phyloP scores from a whole-genome alignment of 1,140 invertebrate species.

The Drosophila pruinosa region DNA sequence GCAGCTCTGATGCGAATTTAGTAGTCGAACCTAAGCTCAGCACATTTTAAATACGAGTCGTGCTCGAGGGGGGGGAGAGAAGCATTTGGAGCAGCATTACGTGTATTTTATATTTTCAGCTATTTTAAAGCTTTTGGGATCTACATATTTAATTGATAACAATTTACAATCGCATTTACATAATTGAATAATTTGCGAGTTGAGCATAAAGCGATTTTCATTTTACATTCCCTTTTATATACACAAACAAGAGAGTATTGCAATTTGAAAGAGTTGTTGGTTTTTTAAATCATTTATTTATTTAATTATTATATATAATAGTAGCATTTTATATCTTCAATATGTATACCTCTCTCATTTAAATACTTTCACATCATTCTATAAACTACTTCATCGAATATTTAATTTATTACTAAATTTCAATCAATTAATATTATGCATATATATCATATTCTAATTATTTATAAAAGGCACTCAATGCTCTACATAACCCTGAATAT shows the following conservation, averaged over 20 bases:
- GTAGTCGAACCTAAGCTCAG: conserved; percentile 3
- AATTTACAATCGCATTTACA: conserved; percentile 61
- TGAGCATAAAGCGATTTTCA: conserved; percentile 52
- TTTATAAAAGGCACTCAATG: not conserved
- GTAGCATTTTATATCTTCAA: too few species aligned
- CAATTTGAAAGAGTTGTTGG: not conserved
- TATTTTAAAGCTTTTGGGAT: not conserved
- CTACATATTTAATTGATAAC: conserved; percentile 39
- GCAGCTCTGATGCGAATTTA: conserved; percentile 16
- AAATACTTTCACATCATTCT: too few species aligned
- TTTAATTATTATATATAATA: not conserved
- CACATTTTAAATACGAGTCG: conserved; percentile 14
- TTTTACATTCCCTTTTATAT: conserved; percentile 14
- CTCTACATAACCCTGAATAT: not conserved
- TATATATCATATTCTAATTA: too few species aligned
- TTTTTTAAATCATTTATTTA: not conserved
- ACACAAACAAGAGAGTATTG: not conserved
- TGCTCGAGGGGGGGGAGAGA: not conserved
- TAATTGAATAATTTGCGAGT: conserved; percentile 67
- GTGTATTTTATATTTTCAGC: not conserved
- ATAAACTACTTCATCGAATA: too few species aligned
- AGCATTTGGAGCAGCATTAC: not conserved
- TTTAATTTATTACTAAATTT: too few species aligned
- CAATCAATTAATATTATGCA: too few species aligned
- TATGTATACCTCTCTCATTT: too few species aligned